A percentile compares a stretch with the other conserved stretches of the same genome.
These are phyloP conservation scores for Diadumene lineata DNA, from an alignment of 92 coral and sea anemone genomes.

Conservation along the genomic window DNA sequence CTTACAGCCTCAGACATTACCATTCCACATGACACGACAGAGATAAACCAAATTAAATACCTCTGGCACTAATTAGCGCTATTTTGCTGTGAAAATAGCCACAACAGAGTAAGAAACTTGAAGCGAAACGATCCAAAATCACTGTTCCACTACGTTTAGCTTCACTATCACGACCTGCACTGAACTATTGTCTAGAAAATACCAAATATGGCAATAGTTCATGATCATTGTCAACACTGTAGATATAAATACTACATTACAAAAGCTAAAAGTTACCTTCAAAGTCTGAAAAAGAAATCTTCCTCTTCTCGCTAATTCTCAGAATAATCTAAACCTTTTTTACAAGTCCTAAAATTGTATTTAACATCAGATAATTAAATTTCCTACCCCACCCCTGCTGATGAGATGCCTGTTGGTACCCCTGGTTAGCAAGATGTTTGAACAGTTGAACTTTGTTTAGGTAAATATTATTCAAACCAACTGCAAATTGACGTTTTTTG, in stretches of 20 bases:
- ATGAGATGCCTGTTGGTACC: neutral
- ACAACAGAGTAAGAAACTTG: neutral
- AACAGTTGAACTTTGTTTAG: neutral
- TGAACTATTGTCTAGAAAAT: constrained; percentile 11
- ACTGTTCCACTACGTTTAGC: neutral
- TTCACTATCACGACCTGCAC: neutral
- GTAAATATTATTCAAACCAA: neutral
- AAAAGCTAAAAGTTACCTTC: neutral
- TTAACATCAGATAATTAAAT: no score
- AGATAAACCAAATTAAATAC: no score
- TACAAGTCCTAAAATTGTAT: no score
- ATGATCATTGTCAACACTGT: neutral
- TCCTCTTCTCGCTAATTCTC: neutral
- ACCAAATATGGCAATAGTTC: neutral
- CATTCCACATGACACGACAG: neutral
- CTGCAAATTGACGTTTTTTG: neutral
- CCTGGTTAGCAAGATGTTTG: neutral
- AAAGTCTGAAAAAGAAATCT: no score
- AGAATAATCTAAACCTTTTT: neutral
- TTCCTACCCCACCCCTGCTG: neutral
- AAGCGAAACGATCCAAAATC: neutral
- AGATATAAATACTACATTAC: neutral
- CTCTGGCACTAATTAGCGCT: neutral
- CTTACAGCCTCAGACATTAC: neutral
- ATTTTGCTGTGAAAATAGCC: neutral